Conservation (phyloP, 1,140 invertebrate genomes). For the Tribolium castaneum region DNA sequence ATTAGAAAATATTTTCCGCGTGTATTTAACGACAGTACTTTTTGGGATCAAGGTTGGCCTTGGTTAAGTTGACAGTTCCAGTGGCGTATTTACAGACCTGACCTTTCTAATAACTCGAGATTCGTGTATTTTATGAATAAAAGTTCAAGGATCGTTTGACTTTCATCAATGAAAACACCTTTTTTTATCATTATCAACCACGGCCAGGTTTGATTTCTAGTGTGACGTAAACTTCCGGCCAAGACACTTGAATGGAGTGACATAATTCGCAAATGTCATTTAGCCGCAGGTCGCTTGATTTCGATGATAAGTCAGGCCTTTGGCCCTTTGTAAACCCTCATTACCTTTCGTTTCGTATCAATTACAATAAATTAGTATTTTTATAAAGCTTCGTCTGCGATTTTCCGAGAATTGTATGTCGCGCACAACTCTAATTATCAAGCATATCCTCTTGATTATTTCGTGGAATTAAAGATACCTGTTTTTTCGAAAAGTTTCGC, state of each 20-base stretch:
- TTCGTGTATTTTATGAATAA: background rate
- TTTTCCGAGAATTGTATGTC: conserved; percentile 20
- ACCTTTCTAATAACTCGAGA: background rate
- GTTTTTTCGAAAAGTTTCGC: conserved; percentile 9
- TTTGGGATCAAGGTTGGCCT: no score
- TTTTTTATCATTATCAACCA: no score
- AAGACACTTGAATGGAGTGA: background rate
- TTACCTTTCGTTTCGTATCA: background rate
- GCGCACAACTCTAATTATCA: conserved; percentile 9
- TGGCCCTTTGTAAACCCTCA: background rate
- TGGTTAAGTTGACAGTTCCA: no score
- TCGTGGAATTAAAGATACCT: background rate
- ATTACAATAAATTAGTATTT: conserved; percentile 22
- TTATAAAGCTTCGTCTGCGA: background rate
- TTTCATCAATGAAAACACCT: no score
- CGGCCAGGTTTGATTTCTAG: background rate
- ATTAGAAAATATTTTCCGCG: background rate
- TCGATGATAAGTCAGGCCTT: background rate
- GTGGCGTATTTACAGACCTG: background rate
- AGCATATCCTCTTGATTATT: conserved; percentile 10
- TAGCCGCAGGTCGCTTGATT: background rate
- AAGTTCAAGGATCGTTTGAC: background rate
- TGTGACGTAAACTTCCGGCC: background rate
- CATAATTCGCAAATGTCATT: background rate
- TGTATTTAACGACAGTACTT: background rate